phyloP scores from a whole-genome alignment of 2,113 vertebrate genomes.

The Atractosteus spatula region DNA sequence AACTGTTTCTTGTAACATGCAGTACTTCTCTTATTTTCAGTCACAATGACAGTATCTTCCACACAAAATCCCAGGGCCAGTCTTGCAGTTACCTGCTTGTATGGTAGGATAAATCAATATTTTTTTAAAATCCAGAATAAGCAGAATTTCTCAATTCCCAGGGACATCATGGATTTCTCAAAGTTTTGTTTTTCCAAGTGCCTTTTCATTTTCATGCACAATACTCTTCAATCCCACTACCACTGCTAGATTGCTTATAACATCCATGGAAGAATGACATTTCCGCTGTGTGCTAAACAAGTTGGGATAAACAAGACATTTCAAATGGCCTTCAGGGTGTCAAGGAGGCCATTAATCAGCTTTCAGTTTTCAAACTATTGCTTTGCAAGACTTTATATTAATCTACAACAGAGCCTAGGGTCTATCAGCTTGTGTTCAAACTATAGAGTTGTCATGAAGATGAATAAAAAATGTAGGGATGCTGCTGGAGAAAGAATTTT shows the following conservation, averaged over 20 bases:
- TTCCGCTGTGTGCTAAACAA: not conserved
- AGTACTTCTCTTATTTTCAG: no score
- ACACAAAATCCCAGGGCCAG: no score
- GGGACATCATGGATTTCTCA: no score
- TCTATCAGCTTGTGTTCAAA: not conserved
- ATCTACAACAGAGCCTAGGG: not conserved
- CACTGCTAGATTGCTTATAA: not conserved
- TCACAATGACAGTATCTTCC: no score
- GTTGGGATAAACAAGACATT: constrained; percentile 1
- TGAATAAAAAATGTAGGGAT: not conserved
- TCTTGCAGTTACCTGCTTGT: no score
- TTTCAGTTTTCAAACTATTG: not conserved
- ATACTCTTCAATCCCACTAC: not conserved
- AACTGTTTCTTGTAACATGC: no score
- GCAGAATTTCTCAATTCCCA: no score
- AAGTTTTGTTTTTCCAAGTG: not conserved
- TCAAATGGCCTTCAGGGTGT: not conserved
- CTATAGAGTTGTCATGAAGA: not conserved
- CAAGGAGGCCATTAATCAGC: constrained; percentile 1
- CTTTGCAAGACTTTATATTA: not conserved
- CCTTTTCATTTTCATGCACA: not conserved
- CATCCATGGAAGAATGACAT: not conserved
- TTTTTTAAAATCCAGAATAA: no score
- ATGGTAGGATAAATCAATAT: no score
- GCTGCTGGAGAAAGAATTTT: not conserved